Base-by-base conservation (phyloP, 2,113 vertebrate species). In the Petaurus breviceps region DNA sequence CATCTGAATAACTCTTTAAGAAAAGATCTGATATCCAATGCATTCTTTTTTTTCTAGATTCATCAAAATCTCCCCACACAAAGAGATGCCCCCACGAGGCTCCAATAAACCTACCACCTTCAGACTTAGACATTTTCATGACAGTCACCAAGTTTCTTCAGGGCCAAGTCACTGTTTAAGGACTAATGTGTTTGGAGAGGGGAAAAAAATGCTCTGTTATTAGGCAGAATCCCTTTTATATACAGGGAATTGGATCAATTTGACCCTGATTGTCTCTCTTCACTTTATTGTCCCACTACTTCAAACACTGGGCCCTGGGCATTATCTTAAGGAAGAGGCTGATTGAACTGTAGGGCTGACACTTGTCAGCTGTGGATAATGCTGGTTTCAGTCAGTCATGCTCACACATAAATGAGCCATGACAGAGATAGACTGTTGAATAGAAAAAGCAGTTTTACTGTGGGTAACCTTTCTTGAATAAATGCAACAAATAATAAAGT, bases 341-440 rank as follows among this genome's bases (percentile, higher is more conserved):
- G 98, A 98, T 97, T 98, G 98, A 99, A 98, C 98, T 97, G 91
- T 92, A 98, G 96, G 96, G 97, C 98, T 98, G 98, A 96, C 98
- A 98, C 98, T 99, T 99, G 98, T 98, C 98, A 98, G 96, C 97
- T 98, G 97, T 97, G 97, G 98, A 97, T 98, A 98, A 98, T 97
- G 91, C 89, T 96, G 97, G 92, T 92, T 98, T 99, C 98, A 98
- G 97, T 97, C 98, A 95, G 96, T 98, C 98, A 97, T 98, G 98
- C 97, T 98, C 97, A 97, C 97, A 98, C 97, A 98, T 97, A 99
- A 99, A 99, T 98, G 97, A 99, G 95, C 96, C 96, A 92, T 97
- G 97, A 98, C 98, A 98, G 97, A 98, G 98, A 98, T 37, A 98
- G 98, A 98, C 97, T 97, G 96, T 92, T 98, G 97, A 98, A 98